Base-by-base conservation (phyloP, 2,888 invertebrate genomes). In the Rhyacophila evoluta region DNA sequence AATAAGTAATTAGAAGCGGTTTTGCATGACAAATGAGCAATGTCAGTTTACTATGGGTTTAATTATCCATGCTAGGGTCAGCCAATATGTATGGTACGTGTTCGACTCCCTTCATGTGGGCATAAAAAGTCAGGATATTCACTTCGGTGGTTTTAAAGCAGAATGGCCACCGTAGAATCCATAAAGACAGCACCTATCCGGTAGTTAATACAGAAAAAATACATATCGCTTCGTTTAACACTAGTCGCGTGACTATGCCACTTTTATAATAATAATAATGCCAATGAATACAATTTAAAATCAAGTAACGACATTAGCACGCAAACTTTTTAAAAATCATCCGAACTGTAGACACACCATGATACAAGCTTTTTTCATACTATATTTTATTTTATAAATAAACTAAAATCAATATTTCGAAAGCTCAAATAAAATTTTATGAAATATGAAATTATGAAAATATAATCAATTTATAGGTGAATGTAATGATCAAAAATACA, bases 211-310 rank as follows among this genome's bases (percentile, higher is more conserved):
- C 19, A 55, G 19, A 55, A 25, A 55, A 19, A 55, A 55, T 6
- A 55, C 12, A 55, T 55, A 55, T 55, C 55, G 55, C 55, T 55
- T 55, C 55, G 55, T 55, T 25, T 55, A 55, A 55, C 55, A 19
- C 55, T 55, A 55, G 55, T 55, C 55, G 55, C 55, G 55, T 55
- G 55, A 55, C 55, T 55, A 55, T 55, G 19, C 55, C 55, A 55
- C 55, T 55, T 55, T 55, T 55, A n/a, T n/a, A n/a, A n/a, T n/a
- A 55, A 55, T 55, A 55, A 55, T 25, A 55, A 55, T 19, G 19
- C 55, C 55, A 55, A 55, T 55, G 55, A 55, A 55, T 55, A 25
- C 55, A 55, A 55, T 55, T 55, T 55, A 55, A 55, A 55, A 55
- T 55, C 55, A 0, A 55, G 25, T 55, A 55, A 19, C 55, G 55